Base-by-base conservation (phyloP, 1,140 invertebrate species). In the Nomia melanderi region DNA sequence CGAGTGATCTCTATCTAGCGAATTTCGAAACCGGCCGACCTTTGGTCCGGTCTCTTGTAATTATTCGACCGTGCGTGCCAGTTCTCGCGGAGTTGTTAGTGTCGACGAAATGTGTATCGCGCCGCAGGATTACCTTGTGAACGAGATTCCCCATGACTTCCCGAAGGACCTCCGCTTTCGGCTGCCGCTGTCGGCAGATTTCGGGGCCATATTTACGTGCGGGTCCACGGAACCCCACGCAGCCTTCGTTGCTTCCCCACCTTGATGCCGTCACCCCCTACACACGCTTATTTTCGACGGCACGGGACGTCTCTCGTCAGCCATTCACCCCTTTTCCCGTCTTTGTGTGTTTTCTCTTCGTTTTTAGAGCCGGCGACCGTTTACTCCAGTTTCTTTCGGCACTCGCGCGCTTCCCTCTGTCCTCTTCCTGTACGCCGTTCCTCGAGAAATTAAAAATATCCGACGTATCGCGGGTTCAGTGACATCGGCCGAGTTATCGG, bases 61-160 rank as follows among this genome's bases (percentile, higher is more conserved):
- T 7, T 39, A 1, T 39, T 9, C 1, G 36, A 39, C 11, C 0
- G 36, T 6, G 6, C 11, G 1, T 7, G 8, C 36, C 11, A 39
- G 36, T 9, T n/a, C 8, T 39, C 36, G 11, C 36, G 11, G 5
- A 4, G 36, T 11, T 11, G 5, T 39, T 39, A 11, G 36, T 39
- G 0, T 39, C 11, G 36, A 9, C 11, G 11, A 39, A 11, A 39
- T 9, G 36, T 39, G 36, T 39, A 39, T 39, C 36, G 11, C 17
- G 17, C 6, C 5, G 56, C 39, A 25, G 23, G 25, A 27, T 84
- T 88, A 88, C 86, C 86, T 87, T 87, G 12, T 41, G 65, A 14
- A 88, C 36, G 57, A 80, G 62, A 80, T 87, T 88, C 53, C 87
- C 86, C 86, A 89, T 87, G 79, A 74, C 54, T 76, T 75, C 60